A percentile compares a stretch with the other conserved stretches of the same genome.
phyloP scores from a whole-genome alignment of 2,113 vertebrate genomes.

The Thinocorus orbignyianus region DNA sequence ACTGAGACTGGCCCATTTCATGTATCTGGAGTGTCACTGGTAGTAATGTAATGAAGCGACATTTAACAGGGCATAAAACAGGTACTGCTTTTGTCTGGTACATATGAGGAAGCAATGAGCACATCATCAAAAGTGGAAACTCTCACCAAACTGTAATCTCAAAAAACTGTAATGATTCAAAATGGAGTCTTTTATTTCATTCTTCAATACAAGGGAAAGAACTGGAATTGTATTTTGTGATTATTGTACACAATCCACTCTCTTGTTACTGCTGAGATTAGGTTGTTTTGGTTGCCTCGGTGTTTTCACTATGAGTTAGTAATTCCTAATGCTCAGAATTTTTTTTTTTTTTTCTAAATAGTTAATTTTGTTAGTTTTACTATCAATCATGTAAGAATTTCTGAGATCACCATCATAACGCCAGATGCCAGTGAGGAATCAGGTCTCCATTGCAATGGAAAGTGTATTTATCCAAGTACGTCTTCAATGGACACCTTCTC shows the following conservation, averaged over 20 bases:
- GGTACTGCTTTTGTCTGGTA: background rate
- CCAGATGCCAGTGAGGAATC: background rate
- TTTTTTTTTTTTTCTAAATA: no score
- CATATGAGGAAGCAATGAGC: background rate
- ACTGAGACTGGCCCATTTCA: background rate
- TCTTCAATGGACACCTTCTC: background rate
- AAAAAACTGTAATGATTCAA: background rate
- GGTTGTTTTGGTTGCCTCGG: background rate
- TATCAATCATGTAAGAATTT: background rate
- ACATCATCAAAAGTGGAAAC: background rate
- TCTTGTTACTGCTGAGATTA: background rate
- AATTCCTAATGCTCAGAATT: background rate
- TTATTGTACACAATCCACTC: background rate
- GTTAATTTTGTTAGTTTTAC: background rate
- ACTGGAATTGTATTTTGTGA: background rate
- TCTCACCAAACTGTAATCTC: background rate
- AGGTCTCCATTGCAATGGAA: background rate
- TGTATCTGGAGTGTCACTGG: no score
- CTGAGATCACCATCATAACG: no score
- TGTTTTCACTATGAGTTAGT: background rate
- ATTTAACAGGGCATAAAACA: background rate
- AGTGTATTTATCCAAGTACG: rapidly evolving
- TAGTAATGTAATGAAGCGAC: no score
- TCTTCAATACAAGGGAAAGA: background rate
- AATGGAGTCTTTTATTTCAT: background rate